phyloP scores from a whole-genome alignment of 2,797 vertebrate species.

The Gouania willdenowi region DNA sequence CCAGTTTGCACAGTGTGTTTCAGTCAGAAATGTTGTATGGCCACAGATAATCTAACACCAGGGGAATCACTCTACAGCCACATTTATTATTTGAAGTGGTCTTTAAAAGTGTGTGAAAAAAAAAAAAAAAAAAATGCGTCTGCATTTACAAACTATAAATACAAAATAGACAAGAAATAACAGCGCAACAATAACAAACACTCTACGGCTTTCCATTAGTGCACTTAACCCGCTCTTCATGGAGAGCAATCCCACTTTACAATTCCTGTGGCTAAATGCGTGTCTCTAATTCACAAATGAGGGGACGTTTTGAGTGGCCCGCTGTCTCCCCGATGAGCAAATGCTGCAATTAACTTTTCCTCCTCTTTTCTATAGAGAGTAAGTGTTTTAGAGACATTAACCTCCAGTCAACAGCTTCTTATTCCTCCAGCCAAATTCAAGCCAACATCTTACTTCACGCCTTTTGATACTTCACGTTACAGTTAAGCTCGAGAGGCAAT shows the following conservation, averaged over 20 bases:
- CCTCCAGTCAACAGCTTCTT: constrained; percentile 75
- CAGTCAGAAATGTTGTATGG: too few species aligned
- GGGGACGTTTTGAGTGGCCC: constrained; percentile 90
- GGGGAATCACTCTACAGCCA: constrained; percentile 78
- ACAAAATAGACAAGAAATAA: constrained; percentile 65
- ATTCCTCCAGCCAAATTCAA: constrained; percentile 80
- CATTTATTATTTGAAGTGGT: constrained; percentile 75
- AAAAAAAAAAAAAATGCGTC: constrained; percentile 71
- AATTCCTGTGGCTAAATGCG: constrained; percentile 80
- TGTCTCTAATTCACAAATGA: constrained; percentile 90
- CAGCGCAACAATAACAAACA: constrained; percentile 63
- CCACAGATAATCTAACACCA: too few species aligned
- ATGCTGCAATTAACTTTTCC: constrained; percentile 90
- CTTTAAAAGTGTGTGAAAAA: constrained; percentile 26
- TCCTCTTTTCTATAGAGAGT: constrained; percentile 65
- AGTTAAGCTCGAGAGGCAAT: constrained; percentile 80
- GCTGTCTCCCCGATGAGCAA: constrained; percentile 89
- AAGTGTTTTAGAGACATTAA: constrained; percentile 94
- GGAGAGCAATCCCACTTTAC: constrained; percentile 63
- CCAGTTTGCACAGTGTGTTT: too few species aligned
- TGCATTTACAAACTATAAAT: constrained; percentile 79
- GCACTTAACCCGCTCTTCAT: constrained; percentile 75
- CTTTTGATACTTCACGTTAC: constrained; percentile 81
- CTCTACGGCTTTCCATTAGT: constrained; percentile 76
- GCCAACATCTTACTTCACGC: constrained; percentile 69